phyloP scores from a whole-genome alignment of 1,140 invertebrate genomes.

The Bombus fervidus region DNA sequence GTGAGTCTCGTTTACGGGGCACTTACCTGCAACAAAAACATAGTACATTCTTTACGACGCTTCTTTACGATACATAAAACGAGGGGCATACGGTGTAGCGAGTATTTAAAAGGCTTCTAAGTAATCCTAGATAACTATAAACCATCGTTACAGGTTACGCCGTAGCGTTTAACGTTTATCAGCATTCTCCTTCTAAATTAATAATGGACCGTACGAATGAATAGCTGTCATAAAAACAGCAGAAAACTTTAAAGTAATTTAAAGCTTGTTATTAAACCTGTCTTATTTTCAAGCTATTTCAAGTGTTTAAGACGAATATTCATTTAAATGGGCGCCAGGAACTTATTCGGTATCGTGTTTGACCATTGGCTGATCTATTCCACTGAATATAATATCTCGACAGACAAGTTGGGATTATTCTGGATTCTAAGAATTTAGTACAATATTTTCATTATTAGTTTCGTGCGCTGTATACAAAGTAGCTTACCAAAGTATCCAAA shows the following conservation, averaged over 20 bases:
- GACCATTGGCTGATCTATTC: neutral
- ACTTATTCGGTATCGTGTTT: neutral
- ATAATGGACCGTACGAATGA: neutral
- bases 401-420: too few relatives aligned
- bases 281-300: too few relatives aligned
- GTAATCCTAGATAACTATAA: constrained; percentile 37
- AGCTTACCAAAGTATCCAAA: neutral
- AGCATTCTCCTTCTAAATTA: constrained; percentile 10
- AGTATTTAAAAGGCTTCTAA: constrained; percentile 45
- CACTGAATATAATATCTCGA: neutral
- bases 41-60: constrained; percentile 35
- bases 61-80: constrained; percentile 62
- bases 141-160: neutral
- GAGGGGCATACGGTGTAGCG: constrained; percentile 28
- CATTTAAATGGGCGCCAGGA: neutral
- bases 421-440: neutral
- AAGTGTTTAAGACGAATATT: neutral
- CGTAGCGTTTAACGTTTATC: constrained; percentile 16
- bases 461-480: neutral
- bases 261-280: neutral
- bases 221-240: neutral
- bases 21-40: constrained; percentile 60
- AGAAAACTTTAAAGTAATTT: neutral
- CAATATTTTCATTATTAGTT: neutral
- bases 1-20: constrained; percentile 28